Evolutionary conservation across 2,797 vertebrate species (phyloP).

Genomic region (Sebastolobus alascanus): DNA sequence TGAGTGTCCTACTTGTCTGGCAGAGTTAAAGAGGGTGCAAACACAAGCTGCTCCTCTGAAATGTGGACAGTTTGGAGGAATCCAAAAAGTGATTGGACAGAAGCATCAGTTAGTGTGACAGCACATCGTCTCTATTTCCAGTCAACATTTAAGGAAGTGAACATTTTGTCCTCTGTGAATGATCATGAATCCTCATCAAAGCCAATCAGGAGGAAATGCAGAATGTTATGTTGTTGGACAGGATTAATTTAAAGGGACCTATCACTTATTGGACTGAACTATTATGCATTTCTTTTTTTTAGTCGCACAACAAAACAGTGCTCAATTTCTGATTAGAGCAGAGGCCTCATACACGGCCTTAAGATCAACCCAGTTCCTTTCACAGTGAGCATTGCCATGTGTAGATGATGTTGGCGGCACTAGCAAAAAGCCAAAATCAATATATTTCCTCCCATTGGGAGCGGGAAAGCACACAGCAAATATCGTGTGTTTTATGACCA

Average conservation of each 20-base stretch:
- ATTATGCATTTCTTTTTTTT: constrained; percentile 7
- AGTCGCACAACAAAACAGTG: neutral
- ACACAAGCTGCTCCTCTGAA: constrained; percentile 15
- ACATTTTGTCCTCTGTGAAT: neutral
- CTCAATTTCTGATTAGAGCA: neutral
- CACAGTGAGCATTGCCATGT: neutral
- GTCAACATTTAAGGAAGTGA: neutral
- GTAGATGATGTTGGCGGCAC: neutral
- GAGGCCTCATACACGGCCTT: neutral
- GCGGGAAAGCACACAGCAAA: constrained; percentile 24
- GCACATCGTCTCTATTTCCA: neutral
- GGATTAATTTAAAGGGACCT: neutral
- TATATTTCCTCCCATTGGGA: constrained; percentile 29
- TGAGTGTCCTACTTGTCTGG: constrained; percentile 14
- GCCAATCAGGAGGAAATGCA: neutral
- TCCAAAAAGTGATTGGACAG: neutral
- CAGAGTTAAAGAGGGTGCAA: constrained; percentile 5
- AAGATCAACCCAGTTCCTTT: neutral
- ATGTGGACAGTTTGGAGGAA: neutral
- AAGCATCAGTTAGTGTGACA: neutral
- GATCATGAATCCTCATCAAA: neutral
- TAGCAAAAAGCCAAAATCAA: constrained; percentile 31
- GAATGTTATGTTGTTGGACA: neutral
- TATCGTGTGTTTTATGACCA: constrained; percentile 32
- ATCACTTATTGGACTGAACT: neutral